Evolutionary conservation across 2,797 vertebrate species (phyloP).

Genomic region (Liparis tanakae): DNA sequence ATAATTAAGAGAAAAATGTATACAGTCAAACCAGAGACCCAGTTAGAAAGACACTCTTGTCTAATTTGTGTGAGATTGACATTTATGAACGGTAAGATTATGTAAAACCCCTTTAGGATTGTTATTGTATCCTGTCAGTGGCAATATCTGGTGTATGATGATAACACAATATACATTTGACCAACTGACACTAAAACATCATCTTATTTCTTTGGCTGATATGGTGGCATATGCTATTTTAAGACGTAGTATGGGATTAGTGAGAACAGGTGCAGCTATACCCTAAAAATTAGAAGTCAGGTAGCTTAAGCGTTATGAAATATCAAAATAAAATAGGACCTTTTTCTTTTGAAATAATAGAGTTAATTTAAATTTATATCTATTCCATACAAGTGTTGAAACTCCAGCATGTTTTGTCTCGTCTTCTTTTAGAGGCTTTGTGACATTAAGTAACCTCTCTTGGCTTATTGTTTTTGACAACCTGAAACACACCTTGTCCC

Average conservation of each 20-base stretch:
- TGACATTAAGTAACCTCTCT: conserved; percentile 24
- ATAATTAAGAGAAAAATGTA: background rate
- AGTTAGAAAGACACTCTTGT: background rate
- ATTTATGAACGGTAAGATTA: background rate
- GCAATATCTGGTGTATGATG: background rate
- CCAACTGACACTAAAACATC: too few species aligned
- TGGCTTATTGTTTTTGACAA: conserved; percentile 27
- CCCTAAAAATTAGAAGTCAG: background rate
- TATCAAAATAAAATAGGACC: background rate
- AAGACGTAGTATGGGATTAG: background rate
- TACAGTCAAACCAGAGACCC: background rate
- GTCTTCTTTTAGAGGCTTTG: background rate
- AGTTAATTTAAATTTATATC: background rate
- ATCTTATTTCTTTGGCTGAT: background rate
- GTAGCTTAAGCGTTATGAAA: background rate
- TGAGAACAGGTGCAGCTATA: conserved; percentile 10
- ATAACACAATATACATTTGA: background rate
- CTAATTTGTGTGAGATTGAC: background rate
- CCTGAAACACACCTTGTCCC: conserved; percentile 49
- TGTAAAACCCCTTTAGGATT: background rate
- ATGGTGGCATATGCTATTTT: background rate
- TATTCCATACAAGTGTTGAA: background rate
- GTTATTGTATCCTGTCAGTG: background rate
- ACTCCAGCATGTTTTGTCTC: background rate
- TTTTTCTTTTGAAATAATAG: background rate